These are phyloP conservation scores for Standfussiana lucernea DNA, from an alignment of 2,888 invertebrate species.

Conservation along the genomic window DNA sequence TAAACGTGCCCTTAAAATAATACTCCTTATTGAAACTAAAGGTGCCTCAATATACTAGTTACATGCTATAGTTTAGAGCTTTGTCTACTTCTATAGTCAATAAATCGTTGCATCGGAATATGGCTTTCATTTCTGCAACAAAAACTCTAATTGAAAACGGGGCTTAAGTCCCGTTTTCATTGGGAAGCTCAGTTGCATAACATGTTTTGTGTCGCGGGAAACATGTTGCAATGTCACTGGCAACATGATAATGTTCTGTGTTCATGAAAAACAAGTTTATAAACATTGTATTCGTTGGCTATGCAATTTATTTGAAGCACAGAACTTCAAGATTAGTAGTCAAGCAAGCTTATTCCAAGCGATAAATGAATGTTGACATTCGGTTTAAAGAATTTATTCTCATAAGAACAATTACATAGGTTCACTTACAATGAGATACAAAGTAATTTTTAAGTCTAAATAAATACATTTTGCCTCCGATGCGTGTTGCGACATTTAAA, in stretches of 20 bases:
- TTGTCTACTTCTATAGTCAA: conserved; percentile 39
- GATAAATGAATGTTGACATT: not conserved
- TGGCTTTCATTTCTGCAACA: conserved; percentile 36
- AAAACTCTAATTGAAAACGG: too few relatives aligned
- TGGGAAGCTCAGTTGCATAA: not conserved
- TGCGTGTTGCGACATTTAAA: too few relatives aligned
- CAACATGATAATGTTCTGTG: not conserved
- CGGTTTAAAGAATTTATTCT: too few relatives aligned
- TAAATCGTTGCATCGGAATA: conserved; percentile 50
- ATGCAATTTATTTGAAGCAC: not conserved
- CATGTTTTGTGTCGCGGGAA: not conserved
- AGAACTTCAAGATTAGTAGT: not conserved
- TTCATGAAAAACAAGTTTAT: not conserved
- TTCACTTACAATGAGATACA: too few relatives aligned
- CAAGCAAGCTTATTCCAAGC: not conserved
- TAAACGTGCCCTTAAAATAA: conserved; percentile 3
- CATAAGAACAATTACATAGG: too few relatives aligned
- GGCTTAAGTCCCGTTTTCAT: not conserved
- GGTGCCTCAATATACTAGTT: conserved; percentile 37
- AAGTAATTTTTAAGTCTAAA: too few relatives aligned
- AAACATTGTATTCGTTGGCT: not conserved
- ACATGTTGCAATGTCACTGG: not conserved
- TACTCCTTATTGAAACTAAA: conserved; percentile 9
- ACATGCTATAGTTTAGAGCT: conserved; percentile 38
- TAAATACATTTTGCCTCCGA: too few relatives aligned